Percentiles rank a stretch among this genome's conserved stretches.
phyloP scores from a whole-genome alignment of 1,140 invertebrate species.

The Drosophila simulans region DNA sequence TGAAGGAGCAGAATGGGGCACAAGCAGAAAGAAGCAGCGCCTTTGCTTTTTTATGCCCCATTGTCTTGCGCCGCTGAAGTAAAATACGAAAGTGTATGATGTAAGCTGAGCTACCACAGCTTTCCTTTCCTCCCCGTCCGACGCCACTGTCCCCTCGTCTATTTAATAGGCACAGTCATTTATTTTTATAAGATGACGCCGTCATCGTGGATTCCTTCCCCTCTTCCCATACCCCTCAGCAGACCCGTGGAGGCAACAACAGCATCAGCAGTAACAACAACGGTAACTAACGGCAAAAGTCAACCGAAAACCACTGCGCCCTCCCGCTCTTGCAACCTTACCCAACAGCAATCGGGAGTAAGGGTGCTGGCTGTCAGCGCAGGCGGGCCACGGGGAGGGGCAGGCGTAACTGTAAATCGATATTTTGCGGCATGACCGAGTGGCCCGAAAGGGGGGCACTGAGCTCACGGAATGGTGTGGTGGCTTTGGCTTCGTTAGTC shows the following conservation, averaged over 20 bases:
- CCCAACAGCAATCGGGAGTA: conserved; percentile 62
- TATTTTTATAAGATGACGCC: conserved; percentile 74
- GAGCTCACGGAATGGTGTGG: conserved; percentile 43
- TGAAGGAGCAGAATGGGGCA: conserved; percentile 1
- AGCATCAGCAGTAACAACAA: conserved; percentile 41
- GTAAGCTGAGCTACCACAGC: conserved; percentile 52
- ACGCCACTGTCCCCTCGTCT: conserved; percentile 20
- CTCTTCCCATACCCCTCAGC: neutral
- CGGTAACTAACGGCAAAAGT: conserved; percentile 61
- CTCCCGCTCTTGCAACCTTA: conserved; percentile 60
- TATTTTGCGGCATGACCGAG: conserved; percentile 81
- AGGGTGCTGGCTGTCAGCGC: neutral
- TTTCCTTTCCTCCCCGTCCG: conserved; percentile 5
- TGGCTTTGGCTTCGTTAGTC: conserved; percentile 67
- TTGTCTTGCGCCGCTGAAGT: conserved; percentile 64
- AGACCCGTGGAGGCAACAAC: conserved; percentile 15
- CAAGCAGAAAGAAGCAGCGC: neutral
- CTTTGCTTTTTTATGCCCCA: conserved; percentile 27
- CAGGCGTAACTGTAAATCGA: conserved; percentile 67
- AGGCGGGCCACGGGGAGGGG: neutral
- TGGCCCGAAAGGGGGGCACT: conserved; percentile 69
- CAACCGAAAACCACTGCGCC: conserved; percentile 44
- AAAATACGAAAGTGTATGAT: conserved; percentile 68
- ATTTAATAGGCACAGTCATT: conserved; percentile 71
- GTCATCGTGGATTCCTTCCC: conserved; percentile 46